Evolutionary conservation across 2,797 vertebrate species (phyloP), one percentile per base, ranked within the genome.

Genomic region (Pantherophis alleghaniensis): DNA sequence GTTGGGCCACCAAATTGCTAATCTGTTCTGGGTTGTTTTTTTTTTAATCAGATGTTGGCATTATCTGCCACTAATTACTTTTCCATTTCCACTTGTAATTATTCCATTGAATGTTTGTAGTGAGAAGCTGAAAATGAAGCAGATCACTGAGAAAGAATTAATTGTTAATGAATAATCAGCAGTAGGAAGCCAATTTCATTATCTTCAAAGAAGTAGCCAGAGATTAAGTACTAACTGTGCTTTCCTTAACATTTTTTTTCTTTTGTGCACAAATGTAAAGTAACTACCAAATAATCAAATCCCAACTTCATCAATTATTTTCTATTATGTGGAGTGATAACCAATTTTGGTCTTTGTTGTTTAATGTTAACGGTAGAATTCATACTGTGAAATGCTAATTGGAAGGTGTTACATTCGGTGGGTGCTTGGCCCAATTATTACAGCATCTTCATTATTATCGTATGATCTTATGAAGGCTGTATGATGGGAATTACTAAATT

Each of bases 161-260:
- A 98, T 98, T 98, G 98, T 98, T 98, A 98, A 98, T 98, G 98
- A 98, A 98, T 98, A 98, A 98, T 98, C 97, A 98, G 98, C 98
- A 96, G 98, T 98, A 97, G 98, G 98, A 98, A 98, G 98, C 98
- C 98, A 98, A 98, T 98, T 98, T 98, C 98, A 98, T 98, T 98
- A 98, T 98, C 97, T 98, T 98, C 97, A 98, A 98, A 98, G 98
- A 98, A 97, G 97, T 98, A 97, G 97, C 97, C 97, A 96, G 97
- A 97, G 97, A 98, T 97, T 97, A 98, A 97, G 97, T 96, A 97
- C 96, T 97, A 97, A 96, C 96, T 95, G 96, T 91, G 94, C 94
- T 94, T 87, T 97, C 96, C 97, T 95, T 94, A 96, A 96, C 96
- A 96, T 97, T 97, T 95, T 96, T 96, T 96, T 60, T 97, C 96